phyloP scores from a whole-genome alignment of 1,140 invertebrate genomes.

The Ganaspis sp. region DNA sequence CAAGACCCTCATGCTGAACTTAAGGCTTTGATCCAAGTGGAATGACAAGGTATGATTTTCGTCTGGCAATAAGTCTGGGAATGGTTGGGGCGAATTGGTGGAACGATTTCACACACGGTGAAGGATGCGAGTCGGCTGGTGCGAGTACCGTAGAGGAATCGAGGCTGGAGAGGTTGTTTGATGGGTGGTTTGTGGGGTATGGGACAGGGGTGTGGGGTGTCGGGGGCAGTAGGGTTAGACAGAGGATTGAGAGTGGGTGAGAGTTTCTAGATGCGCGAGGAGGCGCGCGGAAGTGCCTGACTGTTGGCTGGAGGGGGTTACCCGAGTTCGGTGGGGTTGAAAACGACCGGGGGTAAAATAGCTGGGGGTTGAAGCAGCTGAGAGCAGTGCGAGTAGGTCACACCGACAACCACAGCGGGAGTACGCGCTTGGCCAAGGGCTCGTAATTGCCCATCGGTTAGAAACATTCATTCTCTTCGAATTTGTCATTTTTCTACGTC shows the following conservation, averaged over 20 bases:
- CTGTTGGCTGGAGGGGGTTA: slow-evolving; percentile 35
- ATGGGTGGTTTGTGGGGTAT: background rate
- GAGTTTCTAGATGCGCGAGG: slow-evolving; percentile 24
- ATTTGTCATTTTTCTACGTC: slow-evolving; percentile 42
- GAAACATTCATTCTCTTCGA: slow-evolving; percentile 33
- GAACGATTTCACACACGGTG: slow-evolving; percentile 28
- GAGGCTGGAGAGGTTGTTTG: slow-evolving; percentile 4
- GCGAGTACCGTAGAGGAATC: slow-evolving; percentile 3
- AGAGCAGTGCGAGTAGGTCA: slow-evolving; percentile 74
- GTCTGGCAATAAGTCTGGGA: background rate
- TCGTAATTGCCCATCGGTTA: slow-evolving; percentile 51
- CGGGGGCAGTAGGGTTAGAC: slow-evolving; percentile 13
- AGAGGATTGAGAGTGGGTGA: slow-evolving; percentile 6
- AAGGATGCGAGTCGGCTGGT: slow-evolving; percentile 8
- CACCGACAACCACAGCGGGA: slow-evolving; percentile 67
- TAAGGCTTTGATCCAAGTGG: background rate
- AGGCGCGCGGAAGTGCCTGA: slow-evolving; percentile 22
- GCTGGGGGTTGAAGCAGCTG: slow-evolving; percentile 72
- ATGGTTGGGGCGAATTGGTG: background rate
- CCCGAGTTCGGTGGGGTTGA: slow-evolving; percentile 38
- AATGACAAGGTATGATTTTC: background rate
- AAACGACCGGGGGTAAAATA: slow-evolving; percentile 30
- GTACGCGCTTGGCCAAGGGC: slow-evolving; percentile 65
- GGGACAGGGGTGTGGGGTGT: background rate
- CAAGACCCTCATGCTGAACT: background rate